Conservation (phyloP, 2,888 invertebrate species). For the Caenorhabditis sp. region DNA sequence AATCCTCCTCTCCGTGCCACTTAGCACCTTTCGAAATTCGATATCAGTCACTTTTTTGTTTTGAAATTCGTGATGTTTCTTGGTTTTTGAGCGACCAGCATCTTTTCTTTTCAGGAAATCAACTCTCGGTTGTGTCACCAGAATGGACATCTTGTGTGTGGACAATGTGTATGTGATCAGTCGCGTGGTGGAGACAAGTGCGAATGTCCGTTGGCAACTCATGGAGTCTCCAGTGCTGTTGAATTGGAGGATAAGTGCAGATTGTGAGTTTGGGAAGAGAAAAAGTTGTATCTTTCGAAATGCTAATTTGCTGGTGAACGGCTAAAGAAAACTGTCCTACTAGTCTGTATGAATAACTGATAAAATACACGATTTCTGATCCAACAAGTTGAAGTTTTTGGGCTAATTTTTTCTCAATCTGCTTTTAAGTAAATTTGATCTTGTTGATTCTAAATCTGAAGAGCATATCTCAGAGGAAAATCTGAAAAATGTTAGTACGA, state of each 20-base stretch:
- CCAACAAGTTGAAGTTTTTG: too few relatives aligned
- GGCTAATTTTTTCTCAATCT: too few relatives aligned
- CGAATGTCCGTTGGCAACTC: constrained; percentile 75
- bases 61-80: not conserved
- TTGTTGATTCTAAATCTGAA: too few relatives aligned
- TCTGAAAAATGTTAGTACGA: too few relatives aligned
- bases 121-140: constrained; percentile 76
- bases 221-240: constrained; percentile 73
- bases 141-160: constrained; percentile 80
- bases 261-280: constrained; percentile 65
- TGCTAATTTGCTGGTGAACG: too few relatives aligned
- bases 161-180: constrained; percentile 75
- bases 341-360: too few relatives aligned
- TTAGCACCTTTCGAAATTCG: constrained; percentile 26
- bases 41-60: not conserved
- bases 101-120: constrained; percentile 72
- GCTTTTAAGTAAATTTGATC: too few relatives aligned
- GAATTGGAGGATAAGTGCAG: constrained; percentile 76
- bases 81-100: not conserved
- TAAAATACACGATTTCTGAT: too few relatives aligned
- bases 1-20: not conserved
- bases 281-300: too few relatives aligned
- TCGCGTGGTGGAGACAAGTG: constrained; percentile 75
- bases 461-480: too few relatives aligned
- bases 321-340: too few relatives aligned